Evolutionary conservation across 2,113 vertebrate genomes (phyloP), one percentile per base, ranked within the genome.

Genomic region (Phyllopteryx taeniolatus): DNA sequence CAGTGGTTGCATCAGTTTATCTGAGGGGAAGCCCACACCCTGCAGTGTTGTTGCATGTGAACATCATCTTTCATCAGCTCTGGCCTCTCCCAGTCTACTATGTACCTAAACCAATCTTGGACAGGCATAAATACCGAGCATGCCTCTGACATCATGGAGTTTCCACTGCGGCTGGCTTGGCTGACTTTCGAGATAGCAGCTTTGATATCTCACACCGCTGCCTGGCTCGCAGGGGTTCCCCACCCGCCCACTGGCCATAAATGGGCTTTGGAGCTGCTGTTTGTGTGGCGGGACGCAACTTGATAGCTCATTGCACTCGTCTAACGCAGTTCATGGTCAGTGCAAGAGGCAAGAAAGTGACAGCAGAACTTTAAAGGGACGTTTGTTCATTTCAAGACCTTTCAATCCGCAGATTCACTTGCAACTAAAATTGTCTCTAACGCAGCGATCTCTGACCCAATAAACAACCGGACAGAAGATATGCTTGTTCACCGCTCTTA

Each of bases 101-200:
- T 83, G 81, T 85, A 47, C n/a, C 71, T 51, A 73, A 84, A 80
- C 70, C 74, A 70, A 76, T 86, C 77, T 83, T 78, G 73, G 78
- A 82, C 70, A 43, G 19, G 76, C 73, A 74, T 61, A 39, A 73
- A 87, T 83, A 14, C 73, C 72, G 46, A 8, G 67, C 76, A 35
- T 85, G 79, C 71, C 80, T 82, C 72, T 87, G 88, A 88, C 86
- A 88, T 91, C 90, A 90, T 85, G 88, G 85, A 91, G 87, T 91
- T 91, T 91, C 90, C 90, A 90, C 86, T 89, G 87, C 81, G 69
- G 83, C 0, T 19, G 31, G 71, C 75, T 81, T 44, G 14, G 73
- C 73, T 78, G 75, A 71, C 62, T 69, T 73, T 73, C 75, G 56
- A 81, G 79, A 86, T 84, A 68, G 71, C 85, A 72, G 79, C 85